phyloP scores from a whole-genome alignment of 2,888 invertebrate genomes.

The Melieria omissa region DNA sequence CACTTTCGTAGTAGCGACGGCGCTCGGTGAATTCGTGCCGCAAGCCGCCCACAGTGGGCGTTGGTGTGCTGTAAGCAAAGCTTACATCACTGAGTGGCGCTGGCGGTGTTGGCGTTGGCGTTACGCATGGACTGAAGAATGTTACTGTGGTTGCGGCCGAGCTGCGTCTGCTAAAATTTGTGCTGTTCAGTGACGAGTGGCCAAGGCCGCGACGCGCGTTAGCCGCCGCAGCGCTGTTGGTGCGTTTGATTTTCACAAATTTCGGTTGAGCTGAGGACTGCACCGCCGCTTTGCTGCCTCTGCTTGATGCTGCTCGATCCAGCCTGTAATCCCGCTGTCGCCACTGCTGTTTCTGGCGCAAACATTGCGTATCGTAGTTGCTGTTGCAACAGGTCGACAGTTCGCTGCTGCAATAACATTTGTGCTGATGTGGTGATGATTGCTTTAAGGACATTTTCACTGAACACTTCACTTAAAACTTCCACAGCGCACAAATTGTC shows the following conservation, averaged over 20 bases:
- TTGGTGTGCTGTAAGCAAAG: neutral
- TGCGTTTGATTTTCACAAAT: conserved; percentile 30
- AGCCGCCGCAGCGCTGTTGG: neutral
- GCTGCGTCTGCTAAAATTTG: conserved; percentile 28
- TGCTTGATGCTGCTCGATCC: no score
- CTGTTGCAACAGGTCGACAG: conserved; percentile 12
- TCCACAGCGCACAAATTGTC: no score
- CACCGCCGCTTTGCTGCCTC: no score
- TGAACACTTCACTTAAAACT: no score
- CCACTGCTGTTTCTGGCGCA: neutral
- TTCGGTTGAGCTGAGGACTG: neutral
- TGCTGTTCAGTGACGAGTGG: neutral
- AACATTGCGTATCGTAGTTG: neutral
- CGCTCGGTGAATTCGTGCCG: conserved; percentile 28
- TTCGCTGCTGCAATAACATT: conserved; percentile 32
- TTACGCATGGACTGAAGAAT: conserved; percentile 2
- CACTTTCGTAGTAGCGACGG: conserved; percentile 18
- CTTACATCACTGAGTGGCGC: neutral
- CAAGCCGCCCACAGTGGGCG: conserved; percentile 1
- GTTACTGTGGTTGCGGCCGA: conserved; percentile 30
- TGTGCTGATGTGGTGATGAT: conserved; percentile 3
- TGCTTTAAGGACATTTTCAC: conserved; percentile 1
- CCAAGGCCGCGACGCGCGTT: conserved; percentile 19
- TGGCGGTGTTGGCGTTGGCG: conserved; percentile 14
- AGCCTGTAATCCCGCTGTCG: neutral